phyloP scores from a whole-genome alignment of 2,888 invertebrate species.

The Hemaris fuciformis region DNA sequence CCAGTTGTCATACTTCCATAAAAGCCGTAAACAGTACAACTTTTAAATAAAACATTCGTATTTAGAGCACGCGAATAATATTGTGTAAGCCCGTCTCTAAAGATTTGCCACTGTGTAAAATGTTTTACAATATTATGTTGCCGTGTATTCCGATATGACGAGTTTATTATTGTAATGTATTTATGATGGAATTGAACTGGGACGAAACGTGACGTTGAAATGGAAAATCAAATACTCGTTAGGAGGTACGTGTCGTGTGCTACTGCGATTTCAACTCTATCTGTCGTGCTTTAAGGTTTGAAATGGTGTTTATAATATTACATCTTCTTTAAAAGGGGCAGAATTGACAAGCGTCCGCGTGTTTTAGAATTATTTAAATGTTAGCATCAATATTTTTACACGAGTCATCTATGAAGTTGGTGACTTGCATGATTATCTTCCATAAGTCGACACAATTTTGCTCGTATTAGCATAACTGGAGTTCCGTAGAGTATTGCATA shows the following conservation, averaged over 20 bases:
- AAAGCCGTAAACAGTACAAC: too few relatives aligned
- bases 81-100: not conserved
- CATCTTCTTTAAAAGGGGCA: slow-evolving; percentile 25
- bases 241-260: slow-evolving; percentile 22
- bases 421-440: too few relatives aligned
- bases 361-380: not conserved
- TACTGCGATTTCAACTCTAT: slow-evolving; percentile 37
- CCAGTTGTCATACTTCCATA: too few relatives aligned
- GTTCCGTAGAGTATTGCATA: too few relatives aligned
- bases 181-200: slow-evolving; percentile 41
- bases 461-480: too few relatives aligned
- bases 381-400: too few relatives aligned
- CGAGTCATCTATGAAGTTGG: too few relatives aligned
- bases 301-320: slow-evolving; percentile 14
- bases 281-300: slow-evolving; percentile 29
- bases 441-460: too few relatives aligned
- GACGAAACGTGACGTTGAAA: slow-evolving; percentile 45
- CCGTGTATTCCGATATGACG: slow-evolving; percentile 24
- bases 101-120: not conserved
- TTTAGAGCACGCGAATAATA: not conserved
- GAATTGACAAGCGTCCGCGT: slow-evolving; percentile 21
- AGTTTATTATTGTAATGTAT: slow-evolving; percentile 42
- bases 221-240: slow-evolving; percentile 60
- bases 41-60: too few relatives aligned
- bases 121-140: slow-evolving; percentile 7